Conservation (phyloP, 2,113 vertebrate genomes). For the Phodopus roborovskii region DNA sequence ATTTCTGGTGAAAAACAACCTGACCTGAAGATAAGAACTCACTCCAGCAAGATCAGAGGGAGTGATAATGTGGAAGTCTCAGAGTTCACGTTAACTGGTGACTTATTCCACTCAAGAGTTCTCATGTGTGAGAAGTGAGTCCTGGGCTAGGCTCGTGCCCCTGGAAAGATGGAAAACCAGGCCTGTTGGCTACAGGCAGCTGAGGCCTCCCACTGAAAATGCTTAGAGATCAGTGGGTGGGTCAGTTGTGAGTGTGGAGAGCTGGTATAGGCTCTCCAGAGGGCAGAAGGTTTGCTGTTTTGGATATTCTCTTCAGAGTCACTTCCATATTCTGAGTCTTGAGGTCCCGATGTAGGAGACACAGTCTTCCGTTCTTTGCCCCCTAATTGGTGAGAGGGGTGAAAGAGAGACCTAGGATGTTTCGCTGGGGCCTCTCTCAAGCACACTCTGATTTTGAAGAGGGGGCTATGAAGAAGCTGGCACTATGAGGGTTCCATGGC, state of each 20-base stretch:
- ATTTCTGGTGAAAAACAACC: conserved; percentile 72
- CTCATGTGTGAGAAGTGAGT: conserved; percentile 21
- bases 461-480: neutral
- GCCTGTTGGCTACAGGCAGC: neutral
- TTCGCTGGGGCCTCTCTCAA: neutral
- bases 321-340: neutral
- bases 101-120: conserved; percentile 63
- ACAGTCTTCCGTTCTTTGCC: neutral
- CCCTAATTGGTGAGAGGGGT: neutral
- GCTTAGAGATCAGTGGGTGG: neutral
- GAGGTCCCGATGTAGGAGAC: neutral
- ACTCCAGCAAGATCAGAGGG: conserved; percentile 54
- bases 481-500: neutral
- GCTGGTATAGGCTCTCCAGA: neutral
- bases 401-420: neutral
- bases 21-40: conserved; percentile 54
- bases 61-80: conserved; percentile 43
- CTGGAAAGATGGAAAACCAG: neutral
- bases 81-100: conserved; percentile 60
- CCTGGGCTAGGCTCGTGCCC: neutral
- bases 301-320: neutral
- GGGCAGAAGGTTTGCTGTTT: neutral
- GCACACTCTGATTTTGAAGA: neutral
- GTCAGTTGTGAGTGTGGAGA: neutral
- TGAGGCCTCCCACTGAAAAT: neutral